These are phyloP conservation scores for Erannis defoliaria DNA, from an alignment of 2,888 invertebrate genomes.

Conservation along the genomic window DNA sequence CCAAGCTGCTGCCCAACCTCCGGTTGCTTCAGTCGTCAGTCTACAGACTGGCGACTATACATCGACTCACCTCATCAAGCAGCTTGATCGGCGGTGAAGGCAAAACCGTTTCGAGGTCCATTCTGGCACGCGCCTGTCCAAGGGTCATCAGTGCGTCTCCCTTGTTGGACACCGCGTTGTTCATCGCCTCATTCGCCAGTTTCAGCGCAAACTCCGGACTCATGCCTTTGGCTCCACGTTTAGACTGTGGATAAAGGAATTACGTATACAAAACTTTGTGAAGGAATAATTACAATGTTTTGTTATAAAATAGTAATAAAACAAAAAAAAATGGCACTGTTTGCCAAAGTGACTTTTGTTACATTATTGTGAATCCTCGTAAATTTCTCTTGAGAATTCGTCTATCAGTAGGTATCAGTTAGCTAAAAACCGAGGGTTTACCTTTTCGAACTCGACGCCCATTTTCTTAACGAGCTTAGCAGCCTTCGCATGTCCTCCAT, in stretches of 20 bases:
- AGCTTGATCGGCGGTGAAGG: conserved; percentile 70
- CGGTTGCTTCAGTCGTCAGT: not conserved
- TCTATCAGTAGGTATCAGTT: too few relatives aligned
- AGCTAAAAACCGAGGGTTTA: conserved; percentile 38
- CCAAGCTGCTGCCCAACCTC: too few relatives aligned
- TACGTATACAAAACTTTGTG: not conserved
- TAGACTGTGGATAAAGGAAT: conserved; percentile 59
- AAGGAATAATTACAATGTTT: too few relatives aligned
- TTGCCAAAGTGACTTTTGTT: too few relatives aligned
- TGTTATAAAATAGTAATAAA: too few relatives aligned
- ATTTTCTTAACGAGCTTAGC: conserved; percentile 70
- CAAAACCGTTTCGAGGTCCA: conserved; percentile 71
- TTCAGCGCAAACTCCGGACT: conserved; percentile 64
- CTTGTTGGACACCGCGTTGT: conserved; percentile 62
- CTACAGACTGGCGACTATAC: too few relatives aligned
- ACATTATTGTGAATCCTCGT: too few relatives aligned
- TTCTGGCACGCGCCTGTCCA: conserved; percentile 72
- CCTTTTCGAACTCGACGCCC: conserved; percentile 79
- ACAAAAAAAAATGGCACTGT: too few relatives aligned
- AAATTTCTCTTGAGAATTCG: too few relatives aligned
- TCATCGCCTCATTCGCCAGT: conserved; percentile 71
- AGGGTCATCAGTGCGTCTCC: conserved; percentile 76
- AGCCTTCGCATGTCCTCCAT: conserved; percentile 68
- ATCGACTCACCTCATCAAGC: conserved; percentile 66
- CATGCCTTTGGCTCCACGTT: conserved; percentile 81